Evolutionary conservation across 2,113 vertebrate species (phyloP).

Genomic region (Hippocampus zosterae): DNA sequence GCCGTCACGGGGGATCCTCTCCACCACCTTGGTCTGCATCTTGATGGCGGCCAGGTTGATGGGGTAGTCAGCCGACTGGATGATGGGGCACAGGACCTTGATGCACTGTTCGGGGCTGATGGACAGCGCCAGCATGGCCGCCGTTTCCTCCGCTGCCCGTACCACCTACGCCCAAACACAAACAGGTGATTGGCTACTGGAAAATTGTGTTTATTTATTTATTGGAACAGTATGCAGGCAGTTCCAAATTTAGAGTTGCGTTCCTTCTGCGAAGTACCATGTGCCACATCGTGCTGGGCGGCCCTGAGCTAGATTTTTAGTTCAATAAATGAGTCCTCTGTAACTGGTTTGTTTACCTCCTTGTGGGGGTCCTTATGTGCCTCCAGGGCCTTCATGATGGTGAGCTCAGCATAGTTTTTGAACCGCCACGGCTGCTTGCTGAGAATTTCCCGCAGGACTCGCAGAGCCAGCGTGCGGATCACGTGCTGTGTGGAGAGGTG

Average conservation of each 20-base stretch:
- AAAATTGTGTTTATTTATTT: too few relatives aligned
- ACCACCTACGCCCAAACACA: constrained; percentile 76
- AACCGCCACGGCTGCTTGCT: constrained; percentile 91
- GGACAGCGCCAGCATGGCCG: constrained; percentile 86
- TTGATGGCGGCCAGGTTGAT: constrained; percentile 96
- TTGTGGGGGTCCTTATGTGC: constrained; percentile 94
- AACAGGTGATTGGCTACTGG: too few relatives aligned
- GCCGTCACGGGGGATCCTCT: constrained; percentile 84
- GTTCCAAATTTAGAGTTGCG: not conserved
- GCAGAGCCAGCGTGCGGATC: constrained; percentile 88
- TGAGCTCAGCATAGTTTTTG: constrained; percentile 95
- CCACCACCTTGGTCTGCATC: constrained; percentile 95
- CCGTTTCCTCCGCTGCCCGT: constrained; percentile 90
- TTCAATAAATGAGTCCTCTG: too few relatives aligned
- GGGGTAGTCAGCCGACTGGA: constrained; percentile 94
- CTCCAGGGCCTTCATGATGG: constrained; percentile 95
- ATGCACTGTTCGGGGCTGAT: constrained; percentile 95
- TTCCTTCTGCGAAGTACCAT: not conserved
- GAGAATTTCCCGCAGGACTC: constrained; percentile 90
- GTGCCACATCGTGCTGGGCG: not conserved
- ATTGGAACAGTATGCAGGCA: not conserved
- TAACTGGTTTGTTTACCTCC: constrained; percentile 72
- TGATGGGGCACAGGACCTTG: constrained; percentile 94
- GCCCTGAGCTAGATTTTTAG: not conserved
- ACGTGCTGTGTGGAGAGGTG: constrained; percentile 73